Evolutionary conservation across 2,113 vertebrate species (phyloP), one percentile per base, ranked within the genome.

Genomic region (Menidia beryllina): DNA sequence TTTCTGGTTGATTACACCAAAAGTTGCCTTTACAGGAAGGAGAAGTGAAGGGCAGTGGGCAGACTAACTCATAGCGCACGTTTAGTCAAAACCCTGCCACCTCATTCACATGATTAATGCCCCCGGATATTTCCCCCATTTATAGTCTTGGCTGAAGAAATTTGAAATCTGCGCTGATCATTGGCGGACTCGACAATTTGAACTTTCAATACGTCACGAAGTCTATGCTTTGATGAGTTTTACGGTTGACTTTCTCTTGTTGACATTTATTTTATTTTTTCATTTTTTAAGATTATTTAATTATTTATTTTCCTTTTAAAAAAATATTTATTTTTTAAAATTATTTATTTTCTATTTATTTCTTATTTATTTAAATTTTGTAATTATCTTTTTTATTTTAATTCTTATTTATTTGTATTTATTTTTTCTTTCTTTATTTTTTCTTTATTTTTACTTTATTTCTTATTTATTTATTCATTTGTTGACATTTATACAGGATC

Each of bases 1-100:
- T 83, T 85, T 89, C 83, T 81, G 70, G 86, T 81, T 87, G 88
- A 89, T 87, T 88, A 85, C 71, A 75, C 78, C 63, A 81, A 81
- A 81, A 79, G 69, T 86, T 85, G 88, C 76, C 82, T 88, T 77
- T 62, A 80, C 65, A 88, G 83, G 83, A 91, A 93, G 88, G 90
- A 80, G 81, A 90, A 86, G 63, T 88, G 84, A 90, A 91, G 88
- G 91, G 72, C 84, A 88, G 15, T 0, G 45, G 67, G 66, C 80
- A 79, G 60, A 77, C 49, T 51, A 71, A 65, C 66, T 58, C 76
- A 63, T 69, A 68, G 60, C 74, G 30, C 27, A 43, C 56, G 76
- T 84, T 84, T 73, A 88, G 75, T 81, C 63, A 55, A 39, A 87
- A 69, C 30, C 15, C 26, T 23, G 0, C 57, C 49, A 62, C 55